Percentiles rank a stretch among this genome's conserved stretches.
Evolutionary conservation across 2,797 vertebrate genomes (phyloP).

Genomic region (Odontamblyopus lacepedii): DNA sequence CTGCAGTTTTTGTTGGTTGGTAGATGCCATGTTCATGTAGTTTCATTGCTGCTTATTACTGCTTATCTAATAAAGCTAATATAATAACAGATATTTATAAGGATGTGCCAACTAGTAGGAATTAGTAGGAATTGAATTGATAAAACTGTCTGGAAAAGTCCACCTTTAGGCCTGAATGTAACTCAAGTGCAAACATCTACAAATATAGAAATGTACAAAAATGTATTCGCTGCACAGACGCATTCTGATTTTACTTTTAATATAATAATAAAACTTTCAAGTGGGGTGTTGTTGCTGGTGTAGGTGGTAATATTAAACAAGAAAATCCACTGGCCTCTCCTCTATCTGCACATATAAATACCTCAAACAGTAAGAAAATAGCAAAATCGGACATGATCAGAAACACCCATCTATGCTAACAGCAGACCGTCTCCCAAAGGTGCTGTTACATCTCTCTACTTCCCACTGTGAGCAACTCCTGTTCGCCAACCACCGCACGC

Average conservation of each 20-base stretch:
- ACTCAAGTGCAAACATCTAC: not conserved
- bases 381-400: constrained; percentile 60
- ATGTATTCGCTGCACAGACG: not conserved
- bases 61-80: too few species aligned
- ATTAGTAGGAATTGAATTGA: too few species aligned
- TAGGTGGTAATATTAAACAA: too few species aligned
- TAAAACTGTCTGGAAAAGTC: not conserved
- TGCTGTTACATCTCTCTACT: constrained; percentile 65
- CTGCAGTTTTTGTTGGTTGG: too few species aligned
- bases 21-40: too few species aligned
- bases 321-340: constrained; percentile 1
- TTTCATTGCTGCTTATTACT: too few species aligned
- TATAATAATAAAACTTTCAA: too few species aligned
- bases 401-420: constrained; percentile 32
- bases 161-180: not conserved
- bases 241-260: too few species aligned
- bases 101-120: too few species aligned
- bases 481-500: constrained; percentile 56
- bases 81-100: too few species aligned
- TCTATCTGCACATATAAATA: constrained; percentile 43
- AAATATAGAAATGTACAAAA: not conserved
- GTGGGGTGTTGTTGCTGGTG: too few species aligned
- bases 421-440: constrained; percentile 64
- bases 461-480: constrained; percentile 61
- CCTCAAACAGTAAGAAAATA: constrained; percentile 30